Evolutionary conservation across 2,797 vertebrate species (phyloP).

Genomic region (Anniella stebbinsi): DNA sequence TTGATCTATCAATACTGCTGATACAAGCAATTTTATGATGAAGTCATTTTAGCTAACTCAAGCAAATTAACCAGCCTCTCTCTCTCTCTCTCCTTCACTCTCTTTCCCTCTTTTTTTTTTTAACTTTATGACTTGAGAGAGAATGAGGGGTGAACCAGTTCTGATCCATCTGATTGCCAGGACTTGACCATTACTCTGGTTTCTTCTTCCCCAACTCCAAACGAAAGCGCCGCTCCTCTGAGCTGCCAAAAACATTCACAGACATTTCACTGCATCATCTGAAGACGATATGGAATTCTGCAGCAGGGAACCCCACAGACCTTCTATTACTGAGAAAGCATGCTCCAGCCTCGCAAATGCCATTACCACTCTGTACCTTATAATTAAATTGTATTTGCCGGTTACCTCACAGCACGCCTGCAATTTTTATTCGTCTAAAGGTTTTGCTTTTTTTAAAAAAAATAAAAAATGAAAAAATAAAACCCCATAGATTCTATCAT

Average conservation of each 20-base stretch:
- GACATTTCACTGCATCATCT: accelerated
- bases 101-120: no score
- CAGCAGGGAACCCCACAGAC: constrained; percentile 64
- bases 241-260: not conserved
- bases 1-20: no score
- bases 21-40: no score
- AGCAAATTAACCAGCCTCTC: no score
- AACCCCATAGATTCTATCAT: constrained; percentile 63
- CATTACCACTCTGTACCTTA: constrained; percentile 60
- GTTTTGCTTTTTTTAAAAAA: constrained; percentile 39
- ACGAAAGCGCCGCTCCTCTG: not conserved
- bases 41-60: no score
- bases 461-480: no score
- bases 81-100: no score
- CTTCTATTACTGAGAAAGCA: constrained; percentile 60
- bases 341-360: constrained; percentile 58
- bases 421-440: constrained; percentile 69
- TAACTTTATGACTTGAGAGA: not conserved
- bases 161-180: not conserved
- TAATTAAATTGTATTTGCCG: constrained; percentile 79
- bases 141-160: no score
- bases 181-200: not conserved
- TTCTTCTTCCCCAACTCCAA: accelerated
- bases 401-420: constrained; percentile 77
- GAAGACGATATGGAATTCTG: not conserved